Evolutionary conservation across 2,113 vertebrate species (phyloP).

Genomic region (Lasiurus cinereus): DNA sequence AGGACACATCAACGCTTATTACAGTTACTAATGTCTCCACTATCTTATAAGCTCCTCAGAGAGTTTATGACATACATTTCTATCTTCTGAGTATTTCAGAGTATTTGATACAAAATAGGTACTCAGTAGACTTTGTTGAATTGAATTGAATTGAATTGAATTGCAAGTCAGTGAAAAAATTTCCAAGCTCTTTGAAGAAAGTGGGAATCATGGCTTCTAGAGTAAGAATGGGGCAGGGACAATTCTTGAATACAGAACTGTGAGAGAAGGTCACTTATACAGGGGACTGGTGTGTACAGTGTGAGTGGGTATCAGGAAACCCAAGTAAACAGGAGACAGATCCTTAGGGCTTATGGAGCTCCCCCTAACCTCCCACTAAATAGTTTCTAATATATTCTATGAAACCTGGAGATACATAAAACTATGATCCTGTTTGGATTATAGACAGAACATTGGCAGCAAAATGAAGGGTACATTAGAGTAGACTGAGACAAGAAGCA

Average conservation of each 20-base stretch:
- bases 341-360: neutral
- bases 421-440: neutral
- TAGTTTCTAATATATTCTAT: neutral
- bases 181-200: constrained; percentile 7
- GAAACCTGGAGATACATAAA: neutral
- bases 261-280: neutral
- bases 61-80: neutral
- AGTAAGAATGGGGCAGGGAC: neutral
- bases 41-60: neutral
- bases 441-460: neutral
- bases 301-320: neutral
- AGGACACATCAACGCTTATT: neutral
- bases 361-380: neutral
- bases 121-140: neutral
- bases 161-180: neutral
- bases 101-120: neutral
- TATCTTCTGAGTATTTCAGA: neutral
- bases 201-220: neutral
- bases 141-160: neutral
- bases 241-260: neutral
- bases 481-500: neutral
- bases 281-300: neutral
- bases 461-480: neutral
- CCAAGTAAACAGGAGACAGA: neutral
- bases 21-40: neutral